Evolutionary conservation across 2,113 vertebrate genomes (phyloP), one percentile per base, ranked within the genome.

Genomic region (Otocyon megalotis): DNA sequence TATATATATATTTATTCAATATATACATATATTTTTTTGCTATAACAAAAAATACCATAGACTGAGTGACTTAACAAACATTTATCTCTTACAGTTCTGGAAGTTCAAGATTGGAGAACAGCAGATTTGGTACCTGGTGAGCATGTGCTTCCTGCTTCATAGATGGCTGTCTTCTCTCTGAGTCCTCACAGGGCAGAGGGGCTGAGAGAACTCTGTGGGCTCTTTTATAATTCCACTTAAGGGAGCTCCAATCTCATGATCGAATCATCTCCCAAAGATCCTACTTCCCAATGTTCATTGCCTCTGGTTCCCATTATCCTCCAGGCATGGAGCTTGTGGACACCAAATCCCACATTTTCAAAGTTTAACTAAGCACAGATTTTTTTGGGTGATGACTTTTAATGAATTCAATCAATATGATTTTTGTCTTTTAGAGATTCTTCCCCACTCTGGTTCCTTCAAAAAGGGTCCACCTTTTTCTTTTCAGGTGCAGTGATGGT

Each of bases 361-460:
- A 26, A 71, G 20, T 43, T 84, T 54, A 58, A 32, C 83, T 53
- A 63, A 53, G 10, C 8, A 79, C 19, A 71, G 26, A 32, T 88
- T 88, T 91, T 91, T 88, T 69, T 22, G 28, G 30, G 16, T 63
- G 77, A 0, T 83, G 17, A 35, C 16, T 93, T 76, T 90, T 84
- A 83, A 37, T 67, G 14, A 67, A 62, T 88, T 58, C 3, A 53
- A 13, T 2, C 0, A 16, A 2, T 74, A 58, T 20, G 3, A 67
- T 53, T 94, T 97, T 84, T 96, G 20, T 82, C 63, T 92, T 62
- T 65, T 72, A 81, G 43, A 8, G 3, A 85, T 50, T 96, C 20
- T 24, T 56, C n/a, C 48, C 1, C 37, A 7, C 89, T 81, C 43
- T 58, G 12, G 2, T 58, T 54, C 32, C 22, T 32, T 67, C 54